Evolutionary conservation across 2,797 vertebrate genomes (phyloP).

Genomic region (Anguilla marmorata): DNA sequence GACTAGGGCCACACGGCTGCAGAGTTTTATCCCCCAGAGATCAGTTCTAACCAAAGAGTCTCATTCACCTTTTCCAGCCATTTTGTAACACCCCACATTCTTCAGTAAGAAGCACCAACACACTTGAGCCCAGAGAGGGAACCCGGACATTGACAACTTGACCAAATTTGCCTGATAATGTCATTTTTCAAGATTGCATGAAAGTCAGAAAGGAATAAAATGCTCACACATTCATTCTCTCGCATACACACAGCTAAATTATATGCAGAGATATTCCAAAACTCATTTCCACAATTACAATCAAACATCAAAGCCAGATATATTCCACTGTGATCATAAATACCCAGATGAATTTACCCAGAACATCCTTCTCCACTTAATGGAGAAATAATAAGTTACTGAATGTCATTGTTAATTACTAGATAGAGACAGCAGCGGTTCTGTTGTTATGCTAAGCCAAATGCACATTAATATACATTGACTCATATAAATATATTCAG

Average conservation of each 20-base stretch:
- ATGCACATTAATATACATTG: slow-evolving; percentile 55
- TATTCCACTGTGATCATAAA: slow-evolving; percentile 38
- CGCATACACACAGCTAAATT: slow-evolving; percentile 12
- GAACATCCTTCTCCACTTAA: slow-evolving; percentile 31
- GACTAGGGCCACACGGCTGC: slow-evolving; percentile 47
- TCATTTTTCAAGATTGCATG: slow-evolving; percentile 14
- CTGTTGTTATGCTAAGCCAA: slow-evolving; percentile 49
- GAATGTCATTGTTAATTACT: slow-evolving; percentile 34
- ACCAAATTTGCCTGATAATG: not conserved
- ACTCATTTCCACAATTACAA: slow-evolving; percentile 37
- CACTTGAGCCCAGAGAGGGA: not conserved
- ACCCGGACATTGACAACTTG: not conserved
- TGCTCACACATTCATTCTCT: not conserved
- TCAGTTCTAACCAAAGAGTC: slow-evolving; percentile 6
- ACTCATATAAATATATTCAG: slow-evolving; percentile 27
- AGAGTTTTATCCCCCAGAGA: slow-evolving; percentile 32
- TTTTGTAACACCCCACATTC: slow-evolving; percentile 8
- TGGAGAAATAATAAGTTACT: slow-evolving; percentile 29
- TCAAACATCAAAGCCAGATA: slow-evolving; percentile 40
- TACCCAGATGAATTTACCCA: slow-evolving; percentile 32
- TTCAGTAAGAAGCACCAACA: not conserved
- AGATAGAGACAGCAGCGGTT: slow-evolving; percentile 43
- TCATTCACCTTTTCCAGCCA: not conserved
- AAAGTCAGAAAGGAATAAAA: not conserved
- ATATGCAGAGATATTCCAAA: slow-evolving; percentile 35